Percentiles rank a stretch among this genome's conserved stretches.
phyloP scores from a whole-genome alignment of 2,113 vertebrate genomes.

The Anoplopoma fimbria region DNA sequence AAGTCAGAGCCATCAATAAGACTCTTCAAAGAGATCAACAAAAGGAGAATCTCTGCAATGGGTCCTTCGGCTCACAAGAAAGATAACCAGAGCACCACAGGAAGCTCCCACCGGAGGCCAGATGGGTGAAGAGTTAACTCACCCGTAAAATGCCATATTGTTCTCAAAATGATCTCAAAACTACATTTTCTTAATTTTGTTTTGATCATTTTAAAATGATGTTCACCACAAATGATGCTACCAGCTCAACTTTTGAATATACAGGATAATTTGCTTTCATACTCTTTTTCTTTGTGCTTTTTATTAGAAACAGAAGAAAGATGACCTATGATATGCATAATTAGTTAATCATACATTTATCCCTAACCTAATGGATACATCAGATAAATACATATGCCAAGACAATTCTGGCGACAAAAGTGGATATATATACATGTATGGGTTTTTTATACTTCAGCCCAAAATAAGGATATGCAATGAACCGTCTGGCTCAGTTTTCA shows the following conservation, averaged over 20 bases:
- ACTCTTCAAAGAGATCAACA: constrained; percentile 34
- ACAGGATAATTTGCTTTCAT: not conserved
- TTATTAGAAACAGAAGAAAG: not conserved
- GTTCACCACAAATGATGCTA: not conserved
- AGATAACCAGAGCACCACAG: constrained; percentile 1
- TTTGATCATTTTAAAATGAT: not conserved
- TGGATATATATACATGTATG: not conserved
- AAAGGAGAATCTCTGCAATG: constrained; percentile 18
- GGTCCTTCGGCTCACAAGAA: constrained; percentile 4
- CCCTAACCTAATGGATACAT: too few relatives aligned
- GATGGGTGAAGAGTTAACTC: constrained; percentile 3
- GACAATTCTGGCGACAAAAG: not conserved
- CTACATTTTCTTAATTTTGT: too few relatives aligned
- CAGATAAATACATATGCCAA: not conserved
- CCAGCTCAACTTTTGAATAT: not conserved
- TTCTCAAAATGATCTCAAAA: too few relatives aligned
- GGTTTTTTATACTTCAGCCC: constrained; percentile 8
- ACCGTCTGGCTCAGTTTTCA: constrained; percentile 50
- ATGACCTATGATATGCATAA: not conserved
- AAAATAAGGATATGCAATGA: constrained; percentile 47
- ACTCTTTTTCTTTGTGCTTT: not conserved
- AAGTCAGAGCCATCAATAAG: not conserved
- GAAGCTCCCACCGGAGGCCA: constrained; percentile 13
- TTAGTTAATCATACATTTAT: too few relatives aligned
- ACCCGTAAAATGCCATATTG: not conserved